Conservation (phyloP, 2,113 vertebrate species). For the Mesembrinibis cayennensis region DNA sequence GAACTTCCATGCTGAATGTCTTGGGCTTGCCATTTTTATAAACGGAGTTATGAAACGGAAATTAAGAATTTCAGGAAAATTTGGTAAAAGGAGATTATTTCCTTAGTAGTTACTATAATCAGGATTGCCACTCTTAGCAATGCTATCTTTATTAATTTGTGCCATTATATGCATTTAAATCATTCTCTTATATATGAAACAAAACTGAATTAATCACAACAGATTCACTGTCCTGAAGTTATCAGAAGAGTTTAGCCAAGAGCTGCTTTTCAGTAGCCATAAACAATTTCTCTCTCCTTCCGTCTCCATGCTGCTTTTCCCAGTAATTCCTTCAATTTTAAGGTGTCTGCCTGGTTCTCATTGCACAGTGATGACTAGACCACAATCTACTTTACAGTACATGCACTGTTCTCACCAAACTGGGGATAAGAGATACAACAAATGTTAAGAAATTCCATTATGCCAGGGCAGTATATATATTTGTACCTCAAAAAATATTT, state of each 20-base stretch:
- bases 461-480: not conserved
- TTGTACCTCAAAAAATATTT: not conserved
- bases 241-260: not conserved
- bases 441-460: not conserved
- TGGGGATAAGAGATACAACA: not conserved
- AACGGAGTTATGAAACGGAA: not conserved
- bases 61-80: not conserved
- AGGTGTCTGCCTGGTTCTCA: not conserved
- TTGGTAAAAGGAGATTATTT: not conserved
- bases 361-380: not conserved
- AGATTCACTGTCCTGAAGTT: not conserved
- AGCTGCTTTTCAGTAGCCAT: not conserved
- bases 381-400: not conserved
- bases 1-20: not conserved
- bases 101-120: not conserved
- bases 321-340: not conserved
- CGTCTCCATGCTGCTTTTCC: not conserved
- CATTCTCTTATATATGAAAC: not conserved
- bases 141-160: not conserved
- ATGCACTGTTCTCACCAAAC: not conserved
- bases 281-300: not conserved
- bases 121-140: not conserved
- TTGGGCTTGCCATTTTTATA: not conserved
- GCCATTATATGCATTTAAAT: not conserved
- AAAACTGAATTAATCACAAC: not conserved